Evolutionary conservation across 2,797 vertebrate genomes (phyloP).

Genomic region (Micrastur ruficollis): DNA sequence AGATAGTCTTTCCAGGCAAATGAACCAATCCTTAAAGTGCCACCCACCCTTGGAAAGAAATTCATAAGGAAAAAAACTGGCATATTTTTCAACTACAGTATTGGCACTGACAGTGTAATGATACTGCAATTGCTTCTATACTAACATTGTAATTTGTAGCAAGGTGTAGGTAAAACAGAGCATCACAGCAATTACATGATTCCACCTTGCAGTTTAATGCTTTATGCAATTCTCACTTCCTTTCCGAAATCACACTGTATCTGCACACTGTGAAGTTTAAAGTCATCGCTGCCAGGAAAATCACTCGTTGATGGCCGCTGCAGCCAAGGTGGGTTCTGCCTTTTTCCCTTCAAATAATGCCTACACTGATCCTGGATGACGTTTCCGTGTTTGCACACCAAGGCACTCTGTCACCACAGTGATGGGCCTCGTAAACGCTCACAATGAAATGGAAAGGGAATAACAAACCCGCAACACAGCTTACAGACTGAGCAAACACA

Average conservation of each 20-base stretch:
- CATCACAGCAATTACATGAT: neutral
- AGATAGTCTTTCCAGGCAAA: neutral
- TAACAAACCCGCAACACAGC: neutral
- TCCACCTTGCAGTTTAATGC: neutral
- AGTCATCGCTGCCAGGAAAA: neutral
- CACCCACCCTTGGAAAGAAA: neutral
- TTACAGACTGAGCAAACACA: neutral
- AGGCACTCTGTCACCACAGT: neutral
- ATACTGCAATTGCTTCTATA: neutral
- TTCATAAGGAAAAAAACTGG: neutral
- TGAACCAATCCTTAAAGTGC: neutral
- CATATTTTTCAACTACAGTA: neutral
- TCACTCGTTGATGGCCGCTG: neutral
- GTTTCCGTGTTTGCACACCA: neutral
- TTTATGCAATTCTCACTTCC: neutral
- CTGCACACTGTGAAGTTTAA: neutral
- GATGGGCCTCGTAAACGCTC: neutral
- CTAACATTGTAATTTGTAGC: conserved; percentile 22
- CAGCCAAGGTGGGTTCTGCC: neutral
- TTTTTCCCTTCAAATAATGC: neutral
- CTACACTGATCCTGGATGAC: neutral
- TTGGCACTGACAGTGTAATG: neutral
- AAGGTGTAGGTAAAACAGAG: conserved; percentile 20
- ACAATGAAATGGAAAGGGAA: neutral
- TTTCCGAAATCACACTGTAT: neutral